Evolutionary conservation across 2,888 invertebrate genomes (phyloP).

Genomic region (Arge pagana): DNA sequence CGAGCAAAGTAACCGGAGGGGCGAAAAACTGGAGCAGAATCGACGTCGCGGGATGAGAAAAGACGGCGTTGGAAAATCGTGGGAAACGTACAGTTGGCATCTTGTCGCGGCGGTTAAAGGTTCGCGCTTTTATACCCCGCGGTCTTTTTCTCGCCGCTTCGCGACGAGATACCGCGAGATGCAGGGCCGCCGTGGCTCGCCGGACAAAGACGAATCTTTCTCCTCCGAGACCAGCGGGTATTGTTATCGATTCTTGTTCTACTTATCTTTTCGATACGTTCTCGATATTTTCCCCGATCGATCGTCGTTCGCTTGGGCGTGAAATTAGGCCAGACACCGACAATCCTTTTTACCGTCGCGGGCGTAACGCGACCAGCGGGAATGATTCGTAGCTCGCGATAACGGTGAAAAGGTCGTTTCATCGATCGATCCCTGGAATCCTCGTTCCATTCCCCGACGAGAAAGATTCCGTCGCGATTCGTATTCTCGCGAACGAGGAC

Average conservation of each 20-base stretch:
- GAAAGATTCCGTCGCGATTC: too few species aligned
- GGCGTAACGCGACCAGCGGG: too few species aligned
- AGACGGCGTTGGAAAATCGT: constrained; percentile 25
- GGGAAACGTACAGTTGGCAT: constrained; percentile 51
- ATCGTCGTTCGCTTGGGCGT: background rate
- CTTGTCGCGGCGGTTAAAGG: constrained; percentile 48
- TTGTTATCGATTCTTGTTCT: too few species aligned
- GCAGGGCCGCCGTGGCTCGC: constrained; percentile 44
- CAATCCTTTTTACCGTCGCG: constrained; percentile 21
- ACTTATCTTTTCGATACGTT: background rate
- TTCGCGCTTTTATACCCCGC: constrained; percentile 45
- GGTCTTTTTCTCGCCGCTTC: constrained; percentile 34
- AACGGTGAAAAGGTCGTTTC: too few species aligned
- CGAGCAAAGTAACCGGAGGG: too few species aligned
- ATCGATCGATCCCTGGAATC: too few species aligned
- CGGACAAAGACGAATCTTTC: background rate
- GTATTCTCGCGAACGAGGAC: too few species aligned
- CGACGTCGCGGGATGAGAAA: constrained; percentile 7
- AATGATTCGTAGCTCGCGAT: too few species aligned
- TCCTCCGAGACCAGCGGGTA: too few species aligned
- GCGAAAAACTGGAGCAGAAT: background rate
- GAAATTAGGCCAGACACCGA: background rate
- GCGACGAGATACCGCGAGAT: constrained; percentile 46
- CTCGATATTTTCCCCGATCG: background rate
- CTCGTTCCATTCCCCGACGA: too few species aligned